Percentiles rank a stretch among this genome's conserved stretches.
These are phyloP conservation scores for Nemopilema nomurai DNA, from an alignment of 30 jellyfish, hydroid and myxozoan genomes.

Conservation along the genomic window DNA sequence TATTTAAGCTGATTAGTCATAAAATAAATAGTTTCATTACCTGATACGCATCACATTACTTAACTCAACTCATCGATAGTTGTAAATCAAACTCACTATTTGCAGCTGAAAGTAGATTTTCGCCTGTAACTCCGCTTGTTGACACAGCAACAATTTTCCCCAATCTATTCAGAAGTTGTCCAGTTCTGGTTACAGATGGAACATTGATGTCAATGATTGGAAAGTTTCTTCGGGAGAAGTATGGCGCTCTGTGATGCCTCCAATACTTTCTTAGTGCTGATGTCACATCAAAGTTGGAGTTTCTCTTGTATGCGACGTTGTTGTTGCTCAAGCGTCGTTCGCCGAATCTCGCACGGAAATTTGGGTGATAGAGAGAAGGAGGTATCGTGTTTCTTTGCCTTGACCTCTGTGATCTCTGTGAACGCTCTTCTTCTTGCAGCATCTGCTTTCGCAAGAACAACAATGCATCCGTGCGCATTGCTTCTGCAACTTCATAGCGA, in stretches of 20 bases:
- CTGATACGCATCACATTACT: too few species aligned
- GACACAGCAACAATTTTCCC: not conserved
- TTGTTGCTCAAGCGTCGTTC: not conserved
- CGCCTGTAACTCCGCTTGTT: not conserved
- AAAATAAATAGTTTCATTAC: too few species aligned
- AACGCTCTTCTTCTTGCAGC: not conserved
- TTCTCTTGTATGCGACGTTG: not conserved
- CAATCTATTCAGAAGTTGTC: conserved; percentile 13
- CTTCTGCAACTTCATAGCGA: not conserved
- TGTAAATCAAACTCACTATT: not conserved
- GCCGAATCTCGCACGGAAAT: not conserved
- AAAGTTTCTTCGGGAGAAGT: not conserved
- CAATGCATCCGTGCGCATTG: not conserved
- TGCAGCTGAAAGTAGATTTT: not conserved
- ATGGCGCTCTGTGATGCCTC: not conserved
- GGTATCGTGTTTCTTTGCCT: not conserved
- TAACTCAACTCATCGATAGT: not conserved
- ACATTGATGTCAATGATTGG: conserved; percentile 6
- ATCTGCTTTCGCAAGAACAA: not conserved
- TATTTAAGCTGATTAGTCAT: too few species aligned
- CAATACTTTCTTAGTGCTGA: conserved; percentile 2
- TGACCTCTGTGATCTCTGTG: not conserved
- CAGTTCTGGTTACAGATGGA: conserved; percentile 1
- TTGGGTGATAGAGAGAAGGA: not conserved
- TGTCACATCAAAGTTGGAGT: not conserved